phyloP scores from a whole-genome alignment of 2,888 invertebrate genomes.

The Julus scanicus region DNA sequence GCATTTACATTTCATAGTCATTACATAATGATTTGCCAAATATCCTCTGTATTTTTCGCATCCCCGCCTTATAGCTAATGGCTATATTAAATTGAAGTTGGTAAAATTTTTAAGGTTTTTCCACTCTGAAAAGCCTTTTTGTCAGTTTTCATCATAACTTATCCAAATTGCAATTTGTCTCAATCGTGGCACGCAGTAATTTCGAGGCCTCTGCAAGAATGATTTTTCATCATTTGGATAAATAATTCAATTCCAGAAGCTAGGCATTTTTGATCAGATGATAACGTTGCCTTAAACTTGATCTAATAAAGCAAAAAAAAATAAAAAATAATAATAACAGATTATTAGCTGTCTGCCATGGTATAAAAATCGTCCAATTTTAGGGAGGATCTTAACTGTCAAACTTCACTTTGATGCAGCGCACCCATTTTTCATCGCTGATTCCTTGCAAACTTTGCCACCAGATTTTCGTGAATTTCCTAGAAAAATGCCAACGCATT shows the following conservation, averaged over 20 bases:
- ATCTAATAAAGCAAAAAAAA: not conserved
- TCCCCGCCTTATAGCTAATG: not conserved
- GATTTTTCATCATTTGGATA: not conserved
- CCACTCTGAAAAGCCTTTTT: not conserved
- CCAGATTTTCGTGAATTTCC: not conserved
- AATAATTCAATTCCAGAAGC: constrained; percentile 30
- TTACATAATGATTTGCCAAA: not conserved
- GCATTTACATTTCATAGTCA: not conserved
- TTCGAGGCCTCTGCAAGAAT: not conserved
- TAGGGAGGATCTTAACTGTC: constrained; percentile 2
- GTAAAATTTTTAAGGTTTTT: not conserved
- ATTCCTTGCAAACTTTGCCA: not conserved
- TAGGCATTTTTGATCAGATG: not conserved
- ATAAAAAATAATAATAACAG: not conserved
- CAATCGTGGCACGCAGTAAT: not conserved
- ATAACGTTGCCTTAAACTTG: not conserved
- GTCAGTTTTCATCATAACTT: constrained; percentile 7
- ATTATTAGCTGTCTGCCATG: not conserved
- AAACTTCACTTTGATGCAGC: not conserved
- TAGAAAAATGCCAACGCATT: not conserved
- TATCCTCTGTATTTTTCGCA: not conserved
- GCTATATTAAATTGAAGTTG: not conserved
- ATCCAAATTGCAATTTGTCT: constrained; percentile 12
- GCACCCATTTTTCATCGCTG: not conserved
- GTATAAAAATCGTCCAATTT: not conserved